Conservation (phyloP, 2,888 invertebrate species). For the Eupithecia exiguata region DNA sequence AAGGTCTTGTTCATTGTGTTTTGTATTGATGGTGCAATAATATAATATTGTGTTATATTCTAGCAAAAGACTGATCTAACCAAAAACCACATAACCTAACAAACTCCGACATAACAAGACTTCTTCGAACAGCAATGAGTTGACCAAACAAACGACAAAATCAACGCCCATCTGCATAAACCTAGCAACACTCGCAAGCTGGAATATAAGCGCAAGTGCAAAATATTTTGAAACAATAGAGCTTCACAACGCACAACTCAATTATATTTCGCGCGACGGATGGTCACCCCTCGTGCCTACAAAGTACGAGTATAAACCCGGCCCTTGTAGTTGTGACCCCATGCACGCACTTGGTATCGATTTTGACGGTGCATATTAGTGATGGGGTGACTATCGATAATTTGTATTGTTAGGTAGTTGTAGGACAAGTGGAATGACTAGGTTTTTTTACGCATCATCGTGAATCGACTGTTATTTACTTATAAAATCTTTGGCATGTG, state of each 20-base stretch:
- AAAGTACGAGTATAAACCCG: constrained; percentile 16
- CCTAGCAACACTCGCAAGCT: constrained; percentile 15
- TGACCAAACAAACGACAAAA: not conserved
- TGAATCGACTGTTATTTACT: not conserved
- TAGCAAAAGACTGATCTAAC: not conserved
- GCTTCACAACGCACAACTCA: constrained; percentile 49
- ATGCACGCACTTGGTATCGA: constrained; percentile 70
- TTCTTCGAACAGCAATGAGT: not conserved
- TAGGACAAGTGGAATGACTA: constrained; percentile 16
- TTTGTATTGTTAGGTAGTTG: not conserved
- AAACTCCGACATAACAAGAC: not conserved
- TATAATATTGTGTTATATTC: too few relatives aligned
- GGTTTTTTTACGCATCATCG: not conserved
- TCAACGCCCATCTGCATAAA: constrained; percentile 22
- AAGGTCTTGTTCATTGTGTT: too few relatives aligned
- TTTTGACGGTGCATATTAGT: constrained; percentile 56
- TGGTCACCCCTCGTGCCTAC: constrained; percentile 46
- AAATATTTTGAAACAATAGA: constrained; percentile 48
- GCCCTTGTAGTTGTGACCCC: constrained; percentile 51
- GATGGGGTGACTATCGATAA: constrained; percentile 37
- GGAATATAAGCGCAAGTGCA: constrained; percentile 17
- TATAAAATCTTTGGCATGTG: not conserved
- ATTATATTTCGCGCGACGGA: constrained; percentile 60
- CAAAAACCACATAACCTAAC: not conserved
- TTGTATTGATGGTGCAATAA: too few relatives aligned